Conservation (phyloP, 2,113 vertebrate species). For the Rhabdomys dilectus region DNA sequence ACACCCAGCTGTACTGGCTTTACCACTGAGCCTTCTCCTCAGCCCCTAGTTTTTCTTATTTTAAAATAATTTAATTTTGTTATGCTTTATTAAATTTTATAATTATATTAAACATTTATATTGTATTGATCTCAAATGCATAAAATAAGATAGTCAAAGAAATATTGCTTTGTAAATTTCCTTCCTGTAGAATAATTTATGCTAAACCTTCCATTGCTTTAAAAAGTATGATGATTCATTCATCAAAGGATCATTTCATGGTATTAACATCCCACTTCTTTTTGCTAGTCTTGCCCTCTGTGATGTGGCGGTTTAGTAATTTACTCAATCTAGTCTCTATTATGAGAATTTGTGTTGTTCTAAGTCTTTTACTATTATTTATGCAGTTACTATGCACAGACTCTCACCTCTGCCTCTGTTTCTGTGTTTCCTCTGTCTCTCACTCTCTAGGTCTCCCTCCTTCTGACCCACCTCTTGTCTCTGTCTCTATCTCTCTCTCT, state of each 20-base stretch:
- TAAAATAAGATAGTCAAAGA: conserved; percentile 1
- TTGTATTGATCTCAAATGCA: background rate
- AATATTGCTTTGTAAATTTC: conserved; percentile 29
- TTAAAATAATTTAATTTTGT: conserved; percentile 23
- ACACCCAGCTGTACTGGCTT: rapidly evolving
- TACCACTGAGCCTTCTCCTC: background rate
- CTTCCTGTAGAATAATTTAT: background rate
- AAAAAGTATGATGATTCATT: conserved; percentile 26
- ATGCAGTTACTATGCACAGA: background rate
- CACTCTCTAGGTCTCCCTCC: background rate
- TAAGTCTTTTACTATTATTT: conserved; percentile 3
- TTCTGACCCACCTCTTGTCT: background rate
- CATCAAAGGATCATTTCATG: background rate
- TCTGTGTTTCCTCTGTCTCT: background rate
- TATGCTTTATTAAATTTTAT: background rate
- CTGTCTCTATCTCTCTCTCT: background rate
- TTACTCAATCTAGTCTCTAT: background rate
- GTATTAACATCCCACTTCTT: background rate
- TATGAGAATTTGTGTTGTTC: background rate
- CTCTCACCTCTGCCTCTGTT: background rate
- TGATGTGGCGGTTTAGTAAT: background rate
- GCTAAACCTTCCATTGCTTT: conserved; percentile 9
- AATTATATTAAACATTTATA: background rate
- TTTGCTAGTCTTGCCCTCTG: background rate
- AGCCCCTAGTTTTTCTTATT: background rate